Conservation (phyloP, 2,888 invertebrate species). For the Saturnia japonica region DNA sequence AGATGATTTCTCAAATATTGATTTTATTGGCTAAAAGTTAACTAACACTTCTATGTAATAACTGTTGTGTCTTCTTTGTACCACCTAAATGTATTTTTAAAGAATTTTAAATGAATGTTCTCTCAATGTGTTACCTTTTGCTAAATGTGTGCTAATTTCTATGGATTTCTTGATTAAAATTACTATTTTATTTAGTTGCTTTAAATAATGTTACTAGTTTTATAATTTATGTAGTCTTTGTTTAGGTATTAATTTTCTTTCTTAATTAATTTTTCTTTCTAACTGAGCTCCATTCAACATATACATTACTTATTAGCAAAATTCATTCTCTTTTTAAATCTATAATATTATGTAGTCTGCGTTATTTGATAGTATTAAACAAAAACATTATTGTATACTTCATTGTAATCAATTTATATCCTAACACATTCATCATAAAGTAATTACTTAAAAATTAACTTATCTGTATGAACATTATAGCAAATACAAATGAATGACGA, state of each 20-base stretch:
- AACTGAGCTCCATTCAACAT: neutral
- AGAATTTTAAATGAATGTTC: constrained; percentile 6
- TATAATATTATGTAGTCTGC: neutral
- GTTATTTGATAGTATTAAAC: neutral
- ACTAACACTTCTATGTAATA: neutral
- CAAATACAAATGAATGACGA: constrained; percentile 85
- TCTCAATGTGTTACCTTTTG: constrained; percentile 10
- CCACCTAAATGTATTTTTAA: neutral
- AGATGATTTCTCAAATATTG: neutral
- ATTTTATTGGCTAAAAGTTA: neutral
- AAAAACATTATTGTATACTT: neutral
- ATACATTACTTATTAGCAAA: neutral
- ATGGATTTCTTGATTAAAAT: neutral
- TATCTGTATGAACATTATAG: constrained; percentile 40
- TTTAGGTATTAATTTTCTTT: neutral
- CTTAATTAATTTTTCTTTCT: neutral
- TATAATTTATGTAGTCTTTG: neutral
- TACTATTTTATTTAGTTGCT: constrained; percentile 1
- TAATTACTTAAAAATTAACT: constrained; percentile 14
- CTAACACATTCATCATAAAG: neutral
- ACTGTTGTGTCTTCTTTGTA: constrained; percentile 3
- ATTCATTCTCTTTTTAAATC: neutral
- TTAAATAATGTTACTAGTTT: neutral
- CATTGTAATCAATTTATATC: neutral
- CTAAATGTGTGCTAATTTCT: constrained; percentile 10